A percentile compares a stretch with the other conserved stretches of the same genome.
phyloP scores from a whole-genome alignment of 1,140 invertebrate species.

The Capitella teleta region DNA sequence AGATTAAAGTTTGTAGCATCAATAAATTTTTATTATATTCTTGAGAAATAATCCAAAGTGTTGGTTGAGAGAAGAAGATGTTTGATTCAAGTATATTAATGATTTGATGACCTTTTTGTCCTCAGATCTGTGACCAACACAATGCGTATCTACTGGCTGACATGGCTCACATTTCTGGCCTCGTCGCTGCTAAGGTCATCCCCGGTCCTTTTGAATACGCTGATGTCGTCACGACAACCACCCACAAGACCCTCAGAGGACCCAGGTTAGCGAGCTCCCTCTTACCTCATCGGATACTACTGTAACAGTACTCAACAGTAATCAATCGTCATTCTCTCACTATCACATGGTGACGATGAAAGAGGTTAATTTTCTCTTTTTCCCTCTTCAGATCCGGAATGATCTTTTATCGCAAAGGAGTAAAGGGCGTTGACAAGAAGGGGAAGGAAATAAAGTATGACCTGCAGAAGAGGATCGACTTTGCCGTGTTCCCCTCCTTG shows the following conservation, averaged over 20 bases:
- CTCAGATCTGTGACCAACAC: conserved; percentile 73
- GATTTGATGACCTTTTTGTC: too few species aligned
- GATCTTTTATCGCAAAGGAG: conserved; percentile 80
- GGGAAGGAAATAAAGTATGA: conserved; percentile 56
- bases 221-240: conserved; percentile 90
- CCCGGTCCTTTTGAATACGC: conserved; percentile 85
- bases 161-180: conserved; percentile 88
- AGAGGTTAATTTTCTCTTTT: not conserved
- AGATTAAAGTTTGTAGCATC: too few species aligned
- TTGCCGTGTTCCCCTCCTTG: conserved; percentile 85
- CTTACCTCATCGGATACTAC: not conserved
- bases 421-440: conserved; percentile 12
- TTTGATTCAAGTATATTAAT: too few species aligned
- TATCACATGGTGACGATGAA: not conserved
- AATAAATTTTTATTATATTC: too few species aligned
- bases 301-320: not conserved
- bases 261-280: conserved; percentile 49
- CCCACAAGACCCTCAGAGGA: conserved; percentile 88
- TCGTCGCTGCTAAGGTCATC: conserved; percentile 76
- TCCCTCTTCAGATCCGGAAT: conserved; percentile 44
- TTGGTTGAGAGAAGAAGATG: too few species aligned
- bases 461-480: conserved; percentile 74
- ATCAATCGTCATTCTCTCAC: not conserved
- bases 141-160: conserved; percentile 83
- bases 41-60: too few species aligned